Base-by-base conservation (phyloP, 2,797 vertebrate genomes). In the Coendou prehensilis region DNA sequence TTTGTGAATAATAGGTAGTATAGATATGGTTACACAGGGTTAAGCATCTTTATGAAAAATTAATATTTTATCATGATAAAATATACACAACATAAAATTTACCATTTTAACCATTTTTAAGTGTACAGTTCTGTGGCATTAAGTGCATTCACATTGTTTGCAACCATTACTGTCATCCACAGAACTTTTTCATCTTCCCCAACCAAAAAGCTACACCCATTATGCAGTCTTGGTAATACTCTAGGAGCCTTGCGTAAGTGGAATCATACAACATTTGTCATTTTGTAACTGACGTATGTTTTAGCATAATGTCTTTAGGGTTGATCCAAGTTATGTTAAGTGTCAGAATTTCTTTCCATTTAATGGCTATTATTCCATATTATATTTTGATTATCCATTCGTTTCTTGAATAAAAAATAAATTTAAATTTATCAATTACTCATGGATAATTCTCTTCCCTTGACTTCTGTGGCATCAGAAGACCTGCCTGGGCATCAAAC, bases 1-100 rank as follows among this genome's bases (percentile, higher is more conserved):
- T 47, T 89, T 90, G 52, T 91, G 75, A 17, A 56, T 17, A 20
- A 30, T 41, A 54, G 63, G 13, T 63, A 69, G 75, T 63, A 52
- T 52, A 30, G 13, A 76, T n/a, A 63, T 57, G 54, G 64, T 52
- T 54, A 76, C 33, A 37, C 52, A 79, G 54, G 33, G 15, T 2
- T 82, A 86, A 85, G 28, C 8, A 67, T 79, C 22, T 64, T 88
- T 18, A 71, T 87, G 69, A 90, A 82, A 91, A 69, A 14, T 87
- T 30, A 5, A 9, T 18, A 50, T 69, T 91, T 76, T 22, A 89
- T 59, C 47, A 50, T 28, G 45, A 13, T 30, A 50, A 76, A 76
- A 76, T 76, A 28, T 30, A 14, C 50, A 28, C n/a, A 28, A 30
- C 45, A 50, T 76, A 6, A 26, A 28, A 50, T 50, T 47, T 47